phyloP scores from a whole-genome alignment of 92 coral and sea anemone genomes.

The Epizoanthus scotinus region DNA sequence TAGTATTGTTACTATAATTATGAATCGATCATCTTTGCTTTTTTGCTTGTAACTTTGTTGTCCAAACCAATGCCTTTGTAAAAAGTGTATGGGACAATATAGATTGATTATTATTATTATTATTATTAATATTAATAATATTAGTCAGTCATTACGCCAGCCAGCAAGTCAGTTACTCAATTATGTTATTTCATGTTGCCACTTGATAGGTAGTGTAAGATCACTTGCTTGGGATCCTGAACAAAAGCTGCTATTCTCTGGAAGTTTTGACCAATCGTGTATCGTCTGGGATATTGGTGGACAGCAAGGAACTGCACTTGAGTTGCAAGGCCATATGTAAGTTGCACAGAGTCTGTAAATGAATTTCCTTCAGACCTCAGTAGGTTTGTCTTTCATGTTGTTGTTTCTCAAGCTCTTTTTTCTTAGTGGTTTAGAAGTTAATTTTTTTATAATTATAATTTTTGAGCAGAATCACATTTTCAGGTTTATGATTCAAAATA shows the following conservation, averaged over 20 bases:
- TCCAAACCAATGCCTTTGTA: no score
- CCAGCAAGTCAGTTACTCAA: no score
- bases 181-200: background rate
- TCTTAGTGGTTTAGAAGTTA: no score
- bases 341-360: constrained; percentile 1
- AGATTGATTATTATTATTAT: no score
- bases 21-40: no score
- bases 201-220: constrained; percentile 81
- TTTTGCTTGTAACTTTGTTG: no score
- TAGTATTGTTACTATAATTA: no score
- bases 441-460: no score
- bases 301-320: constrained; percentile 96
- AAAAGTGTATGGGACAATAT: no score
- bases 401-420: background rate
- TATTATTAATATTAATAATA: no score
- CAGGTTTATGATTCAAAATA: no score
- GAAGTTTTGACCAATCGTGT: constrained; percentile 96
- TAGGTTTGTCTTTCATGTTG: background rate
- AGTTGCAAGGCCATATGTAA: constrained; percentile 97
- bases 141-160: background rate
- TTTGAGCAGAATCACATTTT: no score
- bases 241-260: constrained; percentile 81
- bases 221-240: constrained; percentile 97
- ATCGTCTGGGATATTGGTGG: constrained; percentile 99
- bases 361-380: background rate